These are phyloP conservation scores for Erpobdella octoculata DNA, from an alignment of 2,888 invertebrate species.

Conservation along the genomic window DNA sequence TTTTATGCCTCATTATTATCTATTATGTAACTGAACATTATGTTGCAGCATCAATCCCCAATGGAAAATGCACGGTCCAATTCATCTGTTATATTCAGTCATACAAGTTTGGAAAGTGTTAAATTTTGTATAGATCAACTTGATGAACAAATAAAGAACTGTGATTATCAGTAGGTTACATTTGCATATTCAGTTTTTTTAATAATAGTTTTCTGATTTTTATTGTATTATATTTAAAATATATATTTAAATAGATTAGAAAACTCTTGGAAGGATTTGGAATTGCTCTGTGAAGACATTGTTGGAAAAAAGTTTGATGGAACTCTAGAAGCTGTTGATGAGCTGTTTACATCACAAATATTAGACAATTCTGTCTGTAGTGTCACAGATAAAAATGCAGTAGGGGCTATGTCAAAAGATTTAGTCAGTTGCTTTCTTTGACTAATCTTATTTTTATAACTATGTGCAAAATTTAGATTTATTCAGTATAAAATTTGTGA, in stretches of 20 bases:
- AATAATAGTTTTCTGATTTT: no score
- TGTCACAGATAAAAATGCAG: neutral
- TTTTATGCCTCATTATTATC: no score
- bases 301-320: neutral
- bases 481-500: neutral
- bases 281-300: neutral
- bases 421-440: neutral
- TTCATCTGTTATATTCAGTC: no score
- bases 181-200: neutral
- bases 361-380: slow-evolving; percentile 6
- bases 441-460: neutral
- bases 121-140: neutral
- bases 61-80: no score
- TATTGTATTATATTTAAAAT: no score
- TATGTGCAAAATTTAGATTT: neutral
- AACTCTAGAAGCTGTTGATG: slow-evolving; percentile 4
- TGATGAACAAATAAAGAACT: neutral
- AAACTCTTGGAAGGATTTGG: neutral
- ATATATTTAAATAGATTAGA: neutral
- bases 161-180: neutral
- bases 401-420: neutral
- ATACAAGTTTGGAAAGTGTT: neutral
- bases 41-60: no score
- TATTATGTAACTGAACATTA: no score
- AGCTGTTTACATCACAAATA: neutral